phyloP scores from a whole-genome alignment of 1,140 invertebrate genomes.

The Portunus trituberculatus region DNA sequence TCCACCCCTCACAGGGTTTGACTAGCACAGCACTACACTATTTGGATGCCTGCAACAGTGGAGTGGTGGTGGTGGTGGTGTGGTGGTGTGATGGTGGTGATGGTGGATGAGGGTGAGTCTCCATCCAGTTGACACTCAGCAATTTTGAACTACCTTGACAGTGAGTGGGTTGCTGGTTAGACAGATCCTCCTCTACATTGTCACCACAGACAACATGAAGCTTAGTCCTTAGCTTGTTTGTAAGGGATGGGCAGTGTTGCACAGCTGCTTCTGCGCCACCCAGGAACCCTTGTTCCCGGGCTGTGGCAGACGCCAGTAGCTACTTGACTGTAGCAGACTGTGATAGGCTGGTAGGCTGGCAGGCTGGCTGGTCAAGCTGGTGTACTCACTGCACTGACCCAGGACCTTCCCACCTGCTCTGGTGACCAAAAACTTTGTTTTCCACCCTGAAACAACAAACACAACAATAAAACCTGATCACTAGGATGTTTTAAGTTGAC shows the following conservation, averaged over 20 bases:
- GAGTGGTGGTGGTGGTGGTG: constrained; percentile 51
- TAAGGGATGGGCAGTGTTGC: constrained; percentile 64
- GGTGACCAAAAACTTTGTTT: constrained; percentile 57
- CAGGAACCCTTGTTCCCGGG: neutral
- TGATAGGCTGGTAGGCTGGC: constrained; percentile 47
- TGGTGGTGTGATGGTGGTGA: constrained; percentile 37
- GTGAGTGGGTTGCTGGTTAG: neutral
- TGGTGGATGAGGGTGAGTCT: constrained; percentile 54
- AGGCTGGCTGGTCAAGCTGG: constrained; percentile 53
- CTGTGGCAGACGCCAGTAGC: neutral
- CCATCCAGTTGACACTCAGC: constrained; percentile 49
- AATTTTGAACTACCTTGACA: constrained; percentile 24
- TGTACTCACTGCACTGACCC: constrained; percentile 44
- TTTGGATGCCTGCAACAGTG: constrained; percentile 66
- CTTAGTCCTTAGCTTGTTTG: constrained; percentile 60
- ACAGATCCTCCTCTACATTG: constrained; percentile 29
- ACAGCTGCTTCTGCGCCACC: constrained; percentile 38
- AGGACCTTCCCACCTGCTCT: constrained; percentile 46
- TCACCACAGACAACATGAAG: constrained; percentile 38
- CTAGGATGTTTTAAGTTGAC: too few species aligned
- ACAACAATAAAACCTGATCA: neutral
- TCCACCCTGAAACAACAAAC: constrained; percentile 52
- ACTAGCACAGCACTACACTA: constrained; percentile 75
- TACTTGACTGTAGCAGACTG: constrained; percentile 30
- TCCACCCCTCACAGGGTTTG: constrained; percentile 51